Base-by-base conservation (phyloP, 1,140 invertebrate species). In the Coptotermes formosanus region DNA sequence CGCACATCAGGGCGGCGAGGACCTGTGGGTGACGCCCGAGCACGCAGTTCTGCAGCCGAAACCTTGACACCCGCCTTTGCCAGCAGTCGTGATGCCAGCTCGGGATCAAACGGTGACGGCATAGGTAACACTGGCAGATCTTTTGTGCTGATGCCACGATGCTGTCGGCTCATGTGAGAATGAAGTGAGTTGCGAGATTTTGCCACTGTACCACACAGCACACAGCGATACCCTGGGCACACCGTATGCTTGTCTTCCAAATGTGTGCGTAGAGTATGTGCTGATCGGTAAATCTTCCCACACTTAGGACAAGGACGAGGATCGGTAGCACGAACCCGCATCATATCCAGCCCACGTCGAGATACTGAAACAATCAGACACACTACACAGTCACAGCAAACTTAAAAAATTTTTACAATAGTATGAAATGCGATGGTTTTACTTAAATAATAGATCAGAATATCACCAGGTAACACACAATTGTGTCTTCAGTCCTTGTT, bases 211-310 rank as follows among this genome's bases (percentile, higher is more conserved):
- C 97, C 97, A 91, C 97, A 98, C 2, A 98, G 92, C 4, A 97
- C 97, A 90, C 97, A 98, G 32, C 97, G 93, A 89, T 97, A 98
- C 48, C 97, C 97, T 2, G 97, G 97, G 89, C 97, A 98, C 88
- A 97, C 94, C 9, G 97, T 97, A 90, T 98, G 97, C 90, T 98
- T 98, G 90, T 98, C 97, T 90, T 98, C 97, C 86, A 98, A 92
- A 91, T 98, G 97, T 9, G 97, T 98, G 82, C 97, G 93, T 86
- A 98, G 92, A 1, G 97, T 98, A 90, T 97, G 97, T 3, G 97
- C 97, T 11, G 96, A 97, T 44, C 97, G 93, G 90, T 98, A 98
- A 89, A 97, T 97, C 91, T 98, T 98, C 4, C 97, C 96, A 90
- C 97, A 98, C 90, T 98, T 97, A 16, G 97, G 97, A 91, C 97